A percentile compares a stretch with the other conserved stretches of the same genome.
phyloP scores from a whole-genome alignment of 2,888 invertebrate genomes.

The Sialis fuliginosa region DNA sequence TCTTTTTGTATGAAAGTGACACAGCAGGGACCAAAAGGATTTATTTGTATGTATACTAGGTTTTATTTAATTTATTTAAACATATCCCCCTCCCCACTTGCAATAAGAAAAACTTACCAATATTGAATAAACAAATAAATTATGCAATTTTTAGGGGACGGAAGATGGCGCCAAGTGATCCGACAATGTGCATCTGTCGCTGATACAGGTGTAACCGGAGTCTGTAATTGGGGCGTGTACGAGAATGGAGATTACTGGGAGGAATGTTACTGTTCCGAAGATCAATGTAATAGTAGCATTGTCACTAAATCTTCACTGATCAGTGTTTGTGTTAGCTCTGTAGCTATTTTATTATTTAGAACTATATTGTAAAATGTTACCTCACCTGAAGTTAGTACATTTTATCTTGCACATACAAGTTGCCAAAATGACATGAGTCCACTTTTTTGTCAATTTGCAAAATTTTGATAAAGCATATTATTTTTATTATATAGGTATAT shows the following conservation, averaged over 20 bases:
- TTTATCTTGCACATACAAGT: too few relatives aligned
- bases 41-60: slow-evolving; percentile 64
- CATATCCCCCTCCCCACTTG: not conserved
- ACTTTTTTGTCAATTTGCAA: too few relatives aligned
- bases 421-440: too few relatives aligned
- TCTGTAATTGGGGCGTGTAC: slow-evolving; percentile 92
- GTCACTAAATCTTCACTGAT: not conserved
- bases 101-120: not conserved
- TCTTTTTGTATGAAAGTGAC: slow-evolving; percentile 92
- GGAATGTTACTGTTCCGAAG: slow-evolving; percentile 86
- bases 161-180: slow-evolving; percentile 82
- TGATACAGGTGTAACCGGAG: slow-evolving; percentile 82
- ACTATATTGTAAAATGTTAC: not conserved
- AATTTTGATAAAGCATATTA: too few relatives aligned
- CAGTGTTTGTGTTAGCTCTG: not conserved
- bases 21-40: slow-evolving; percentile 84
- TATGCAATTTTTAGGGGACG: slow-evolving; percentile 59
- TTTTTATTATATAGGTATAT: too few relatives aligned
- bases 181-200: slow-evolving; percentile 79
- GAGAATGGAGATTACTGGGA: slow-evolving; percentile 94
- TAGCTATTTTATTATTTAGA: not conserved
- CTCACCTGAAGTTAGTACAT: too few relatives aligned
- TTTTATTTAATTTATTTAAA: slow-evolving; percentile 2
- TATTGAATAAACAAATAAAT: not conserved
- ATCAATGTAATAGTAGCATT: slow-evolving; percentile 55